These are phyloP conservation scores for Ericerus pela DNA, from an alignment of 1,140 invertebrate species.

Conservation along the genomic window DNA sequence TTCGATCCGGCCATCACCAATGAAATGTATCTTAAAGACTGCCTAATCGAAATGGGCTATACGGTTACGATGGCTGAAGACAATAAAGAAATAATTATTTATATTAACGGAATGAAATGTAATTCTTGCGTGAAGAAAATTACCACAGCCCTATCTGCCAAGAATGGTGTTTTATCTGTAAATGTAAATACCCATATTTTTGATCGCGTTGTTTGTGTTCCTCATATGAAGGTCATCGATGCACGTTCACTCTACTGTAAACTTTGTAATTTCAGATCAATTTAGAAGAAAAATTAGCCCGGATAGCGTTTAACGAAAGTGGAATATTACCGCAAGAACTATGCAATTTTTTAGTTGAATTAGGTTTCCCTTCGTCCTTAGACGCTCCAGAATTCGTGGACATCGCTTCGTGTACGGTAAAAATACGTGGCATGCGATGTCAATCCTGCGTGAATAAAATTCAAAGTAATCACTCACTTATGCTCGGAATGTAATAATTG, in stretches of 20 bases:
- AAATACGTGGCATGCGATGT: constrained; percentile 67
- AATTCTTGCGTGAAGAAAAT: constrained; percentile 52
- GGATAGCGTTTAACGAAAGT: constrained; percentile 46
- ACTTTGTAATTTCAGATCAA: constrained; percentile 36
- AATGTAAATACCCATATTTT: constrained; percentile 15
- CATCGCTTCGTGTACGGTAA: constrained; percentile 28
- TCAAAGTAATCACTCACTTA: constrained; percentile 37
- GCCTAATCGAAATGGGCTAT: constrained; percentile 67
- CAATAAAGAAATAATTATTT: constrained; percentile 15
- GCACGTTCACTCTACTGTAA: no score
- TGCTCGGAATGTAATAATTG: no score
- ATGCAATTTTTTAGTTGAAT: constrained; percentile 52
- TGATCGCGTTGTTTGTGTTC: background rate
- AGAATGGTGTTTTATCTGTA: constrained; percentile 15
- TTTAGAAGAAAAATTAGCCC: constrained; percentile 46
- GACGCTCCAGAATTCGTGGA: background rate
- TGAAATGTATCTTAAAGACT: constrained; percentile 40
- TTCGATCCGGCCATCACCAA: constrained; percentile 43
- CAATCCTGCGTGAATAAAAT: constrained; percentile 66
- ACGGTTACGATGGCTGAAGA: constrained; percentile 29
- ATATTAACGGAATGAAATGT: constrained; percentile 68
- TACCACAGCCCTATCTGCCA: constrained; percentile 9
- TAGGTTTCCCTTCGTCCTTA: constrained; percentile 51
- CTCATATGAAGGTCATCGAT: background rate
- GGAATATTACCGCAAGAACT: constrained; percentile 41